Evolutionary conservation across 2,797 vertebrate species (phyloP), one percentile per base, ranked within the genome.

Genomic region (Hippoglossus hippoglossus): DNA sequence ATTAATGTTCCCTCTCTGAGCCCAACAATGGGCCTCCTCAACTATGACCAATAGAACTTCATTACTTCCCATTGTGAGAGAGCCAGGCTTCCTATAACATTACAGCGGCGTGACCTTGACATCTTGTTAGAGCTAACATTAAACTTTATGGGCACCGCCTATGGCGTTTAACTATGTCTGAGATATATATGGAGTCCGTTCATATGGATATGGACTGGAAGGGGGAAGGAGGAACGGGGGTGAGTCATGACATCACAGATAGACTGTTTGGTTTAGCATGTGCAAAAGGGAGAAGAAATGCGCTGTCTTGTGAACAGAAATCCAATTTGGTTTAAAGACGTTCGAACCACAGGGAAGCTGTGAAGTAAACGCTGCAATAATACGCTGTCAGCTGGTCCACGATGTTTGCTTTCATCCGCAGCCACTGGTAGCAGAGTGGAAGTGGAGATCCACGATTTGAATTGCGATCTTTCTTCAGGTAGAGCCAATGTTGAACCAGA

Each of bases 121-220:
- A 91, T 92, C 90, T 89, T 88, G 84, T 92, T 90, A 91, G 84
- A 86, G 87, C 79, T 63, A 72, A 86, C 82, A 86, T 91, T 90
- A 91, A 91, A 92, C 90, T 89, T 93, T 92, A 93, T 81, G 89
- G 71, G 77, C 69, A 46, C 63, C 39, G 71, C 89, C 89, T 78
- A 76, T 83, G 67, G 66, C 80, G 80, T 86, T 91, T 88, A 91
- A 89, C 80, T 82, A 74, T 84, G 81, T 83, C 86, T 65, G 75
- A 87, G 80, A 90, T 87, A 85, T 89, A 84, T 82, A 84, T 78
- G 74, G 87, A 83, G 86, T 87, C 76, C 51, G 56, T 51, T 83
- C 83, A 87, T 88, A 87, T 83, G 70, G 77, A 79, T 81, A 84
- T 78, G 75, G 74, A 73, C 31, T 26, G 64, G 26, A 67, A 58